These are phyloP conservation scores for Triplophysa bombifrons DNA, from an alignment of 2,797 vertebrate genomes.

Conservation along the genomic window DNA sequence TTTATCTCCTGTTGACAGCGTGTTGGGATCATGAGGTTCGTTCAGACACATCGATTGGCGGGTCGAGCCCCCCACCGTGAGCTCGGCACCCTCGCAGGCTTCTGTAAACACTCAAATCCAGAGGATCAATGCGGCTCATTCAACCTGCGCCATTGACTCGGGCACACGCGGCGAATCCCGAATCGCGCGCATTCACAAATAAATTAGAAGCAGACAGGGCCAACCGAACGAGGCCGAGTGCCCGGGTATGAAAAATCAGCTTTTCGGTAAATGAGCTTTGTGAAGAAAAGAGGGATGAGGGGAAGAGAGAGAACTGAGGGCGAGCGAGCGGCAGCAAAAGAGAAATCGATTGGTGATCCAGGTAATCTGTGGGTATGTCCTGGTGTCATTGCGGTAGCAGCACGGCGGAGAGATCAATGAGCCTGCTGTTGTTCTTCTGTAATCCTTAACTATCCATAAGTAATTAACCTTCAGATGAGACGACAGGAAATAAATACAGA, in stretches of 20 bases:
- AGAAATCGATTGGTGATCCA: constrained; percentile 57
- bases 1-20: constrained; percentile 40
- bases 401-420: constrained; percentile 62
- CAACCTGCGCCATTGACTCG: constrained; percentile 52
- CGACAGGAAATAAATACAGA: constrained; percentile 58
- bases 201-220: constrained; percentile 49
- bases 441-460: constrained; percentile 68
- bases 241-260: constrained; percentile 51
- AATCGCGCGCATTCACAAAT: constrained; percentile 26
- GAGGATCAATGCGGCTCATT: constrained; percentile 58
- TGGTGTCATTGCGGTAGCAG: constrained; percentile 61
- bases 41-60: constrained; percentile 49
- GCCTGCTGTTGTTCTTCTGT: constrained; percentile 59
- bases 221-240: constrained; percentile 34
- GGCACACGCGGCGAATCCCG: constrained; percentile 2
- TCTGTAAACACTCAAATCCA: constrained; percentile 61
- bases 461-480: constrained; percentile 67
- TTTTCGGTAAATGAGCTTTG: constrained; percentile 57
- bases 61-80: constrained; percentile 24
- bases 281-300: constrained; percentile 32
- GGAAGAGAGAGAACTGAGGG: constrained; percentile 29
- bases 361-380: constrained; percentile 58
- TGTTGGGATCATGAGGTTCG: constrained; percentile 50
- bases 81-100: constrained; percentile 39
- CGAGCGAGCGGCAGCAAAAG: constrained; percentile 26